phyloP scores from a whole-genome alignment of 2,113 vertebrate species.

The Paratilapia polleni region DNA sequence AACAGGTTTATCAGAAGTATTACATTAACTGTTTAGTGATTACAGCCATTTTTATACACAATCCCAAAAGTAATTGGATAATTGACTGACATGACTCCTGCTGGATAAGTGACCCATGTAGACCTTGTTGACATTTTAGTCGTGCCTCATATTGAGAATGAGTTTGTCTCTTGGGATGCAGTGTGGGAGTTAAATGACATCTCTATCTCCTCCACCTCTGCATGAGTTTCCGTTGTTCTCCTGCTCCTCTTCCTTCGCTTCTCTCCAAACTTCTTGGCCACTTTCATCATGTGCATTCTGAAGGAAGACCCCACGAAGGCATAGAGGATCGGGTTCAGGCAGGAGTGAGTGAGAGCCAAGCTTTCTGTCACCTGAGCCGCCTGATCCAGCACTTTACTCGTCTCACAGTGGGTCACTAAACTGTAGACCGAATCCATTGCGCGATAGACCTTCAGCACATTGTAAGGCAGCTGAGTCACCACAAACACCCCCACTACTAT shows the following conservation, averaged over 20 bases:
- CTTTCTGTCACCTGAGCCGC: conserved; percentile 87
- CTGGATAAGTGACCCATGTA: background rate
- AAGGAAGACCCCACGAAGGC: conserved; percentile 88
- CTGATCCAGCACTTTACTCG: conserved; percentile 86
- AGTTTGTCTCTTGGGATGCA: conserved; percentile 70
- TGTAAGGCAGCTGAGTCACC: conserved; percentile 91
- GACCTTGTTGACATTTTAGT: background rate
- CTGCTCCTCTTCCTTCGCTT: conserved; percentile 37
- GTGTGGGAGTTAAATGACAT: conserved; percentile 74
- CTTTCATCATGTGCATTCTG: conserved; percentile 83
- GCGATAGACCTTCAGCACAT: conserved; percentile 85
- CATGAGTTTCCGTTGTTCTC: background rate
- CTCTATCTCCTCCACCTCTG: conserved; percentile 47
- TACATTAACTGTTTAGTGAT: too few relatives aligned
- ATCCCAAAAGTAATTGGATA: background rate
- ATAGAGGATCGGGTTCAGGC: conserved; percentile 92
- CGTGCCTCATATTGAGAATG: conserved; percentile 74
- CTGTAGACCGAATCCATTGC: conserved; percentile 86
- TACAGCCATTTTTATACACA: background rate
- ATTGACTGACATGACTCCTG: background rate
- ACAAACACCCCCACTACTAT: conserved; percentile 87
- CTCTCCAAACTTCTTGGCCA: conserved; percentile 79
- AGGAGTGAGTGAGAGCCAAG: conserved; percentile 89
- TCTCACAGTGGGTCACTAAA: conserved; percentile 84
- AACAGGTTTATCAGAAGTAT: too few relatives aligned